Base-by-base conservation (phyloP, 2,888 invertebrate species). In the Amiota mariae region DNA sequence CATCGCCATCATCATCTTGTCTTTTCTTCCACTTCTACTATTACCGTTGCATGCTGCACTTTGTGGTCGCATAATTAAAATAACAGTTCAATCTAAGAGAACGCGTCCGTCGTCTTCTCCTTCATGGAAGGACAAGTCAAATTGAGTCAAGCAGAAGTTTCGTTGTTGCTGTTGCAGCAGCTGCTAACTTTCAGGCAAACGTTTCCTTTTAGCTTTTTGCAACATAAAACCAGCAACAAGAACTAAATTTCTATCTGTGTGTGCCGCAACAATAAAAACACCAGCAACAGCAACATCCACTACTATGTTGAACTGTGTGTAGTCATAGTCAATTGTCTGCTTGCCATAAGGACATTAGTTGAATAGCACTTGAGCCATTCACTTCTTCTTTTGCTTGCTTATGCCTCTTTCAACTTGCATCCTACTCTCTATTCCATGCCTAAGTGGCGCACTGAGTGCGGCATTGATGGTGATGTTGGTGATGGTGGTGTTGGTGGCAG, bases 1-100 rank as follows among this genome's bases (percentile, higher is more conserved):
- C n/a, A n/a, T n/a, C n/a, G n/a, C n/a, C n/a, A n/a, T n/a, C n/a
- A n/a, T n/a, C n/a, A n/a, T n/a, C n/a, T n/a, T n/a, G n/a, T 24
- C 3, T 24, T 13, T 9, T 54, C 54, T 13, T 54, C 13, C 36
- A n/a, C n/a, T n/a, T n/a, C 18, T 36, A 36, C 36, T 8, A 49
- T 15, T 67, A 3, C 11, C 67, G 49, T 48, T 49, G 51, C 67
- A 54, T 10, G 66, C n/a, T 47, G 49, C 67, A 67, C 36, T 36
- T 36, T 36, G 54, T 67, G 12, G 75, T 76, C 80, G 85, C 84
- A 85, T 85, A 83, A 83, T 83, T 83, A 85, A 83, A 83, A 85
- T 78, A 76, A 76, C 77, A 82, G 80, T 80, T 77, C 76, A 81
- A 81, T 80, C 81, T 72, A 77, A 83, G 78, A 78, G 75, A 49